These are phyloP conservation scores for Nezara viridula DNA, from an alignment of 2,888 invertebrate species.

Conservation along the genomic window DNA sequence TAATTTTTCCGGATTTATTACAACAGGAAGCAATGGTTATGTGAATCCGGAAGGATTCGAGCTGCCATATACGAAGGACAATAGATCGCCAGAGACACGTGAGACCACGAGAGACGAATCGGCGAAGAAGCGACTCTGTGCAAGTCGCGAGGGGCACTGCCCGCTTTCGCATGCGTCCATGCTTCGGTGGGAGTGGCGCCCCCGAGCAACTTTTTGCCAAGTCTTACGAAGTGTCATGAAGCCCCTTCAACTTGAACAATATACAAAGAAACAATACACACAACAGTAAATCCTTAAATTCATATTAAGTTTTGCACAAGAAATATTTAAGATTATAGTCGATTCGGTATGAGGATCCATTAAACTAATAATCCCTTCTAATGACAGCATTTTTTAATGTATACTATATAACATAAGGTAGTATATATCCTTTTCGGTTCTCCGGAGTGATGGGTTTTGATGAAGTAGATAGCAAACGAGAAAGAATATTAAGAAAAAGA, in stretches of 20 bases:
- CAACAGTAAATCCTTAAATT: background rate
- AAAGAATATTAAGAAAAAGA: too few relatives aligned
- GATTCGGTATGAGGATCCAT: too few relatives aligned
- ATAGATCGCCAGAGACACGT: conserved; percentile 6
- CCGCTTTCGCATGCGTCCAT: conserved; percentile 43
- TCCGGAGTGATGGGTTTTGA: too few relatives aligned
- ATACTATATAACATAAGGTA: too few relatives aligned
- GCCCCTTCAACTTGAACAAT: background rate
- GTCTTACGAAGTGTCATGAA: background rate
- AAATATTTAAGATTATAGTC: background rate
- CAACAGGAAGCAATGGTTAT: background rate
- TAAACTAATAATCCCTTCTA: too few relatives aligned
- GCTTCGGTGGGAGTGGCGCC: conserved; percentile 4
- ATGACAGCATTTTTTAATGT: too few relatives aligned
- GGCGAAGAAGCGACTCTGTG: background rate
- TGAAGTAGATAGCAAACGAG: too few relatives aligned
- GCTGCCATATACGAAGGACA: background rate
- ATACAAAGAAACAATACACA: background rate
- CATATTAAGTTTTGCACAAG: background rate
- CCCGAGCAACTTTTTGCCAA: background rate
- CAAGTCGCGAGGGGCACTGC: conserved; percentile 33
- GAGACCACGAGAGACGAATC: background rate
- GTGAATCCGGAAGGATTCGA: background rate
- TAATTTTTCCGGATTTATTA: background rate
- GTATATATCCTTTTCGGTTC: too few relatives aligned